Percentiles rank a stretch among this genome's conserved stretches.
Conservation (phyloP, 2,113 vertebrate genomes). For the Thermophis baileyi region DNA sequence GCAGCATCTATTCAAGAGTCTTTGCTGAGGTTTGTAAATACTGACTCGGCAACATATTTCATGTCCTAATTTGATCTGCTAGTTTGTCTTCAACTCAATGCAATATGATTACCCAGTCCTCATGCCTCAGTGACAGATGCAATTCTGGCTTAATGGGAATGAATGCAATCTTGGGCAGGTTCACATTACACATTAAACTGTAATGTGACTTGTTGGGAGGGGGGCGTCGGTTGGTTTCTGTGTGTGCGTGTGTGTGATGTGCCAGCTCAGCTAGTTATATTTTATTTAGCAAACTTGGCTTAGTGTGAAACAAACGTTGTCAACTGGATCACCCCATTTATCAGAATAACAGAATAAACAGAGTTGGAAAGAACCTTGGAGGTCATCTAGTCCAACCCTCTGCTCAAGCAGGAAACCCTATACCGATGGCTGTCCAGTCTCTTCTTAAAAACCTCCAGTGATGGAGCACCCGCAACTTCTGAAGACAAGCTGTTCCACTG, state of each 20-base stretch:
- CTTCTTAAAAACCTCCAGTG: neutral
- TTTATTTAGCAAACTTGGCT: neutral
- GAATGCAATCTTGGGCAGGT: neutral
- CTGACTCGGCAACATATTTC: neutral
- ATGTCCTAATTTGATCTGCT: neutral
- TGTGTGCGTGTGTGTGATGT: neutral
- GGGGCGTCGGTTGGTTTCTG: neutral
- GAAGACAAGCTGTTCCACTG: neutral
- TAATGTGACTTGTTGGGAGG: neutral
- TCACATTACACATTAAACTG: neutral
- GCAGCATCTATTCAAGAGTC: neutral
- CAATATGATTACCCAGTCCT: neutral
- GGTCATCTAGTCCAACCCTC: neutral
- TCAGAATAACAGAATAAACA: neutral
- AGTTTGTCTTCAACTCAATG: neutral
- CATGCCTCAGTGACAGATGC: neutral
- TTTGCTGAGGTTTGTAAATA: neutral
- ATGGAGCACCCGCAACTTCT: neutral
- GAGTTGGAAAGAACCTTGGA: neutral
- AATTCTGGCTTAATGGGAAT: neutral
- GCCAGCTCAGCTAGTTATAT: neutral
- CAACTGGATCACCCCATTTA: neutral
- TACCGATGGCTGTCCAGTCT: accelerated
- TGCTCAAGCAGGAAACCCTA: neutral
- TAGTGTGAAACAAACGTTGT: neutral